phyloP scores from a whole-genome alignment of 2,797 vertebrate genomes.

The Hippoglossus hippoglossus region DNA sequence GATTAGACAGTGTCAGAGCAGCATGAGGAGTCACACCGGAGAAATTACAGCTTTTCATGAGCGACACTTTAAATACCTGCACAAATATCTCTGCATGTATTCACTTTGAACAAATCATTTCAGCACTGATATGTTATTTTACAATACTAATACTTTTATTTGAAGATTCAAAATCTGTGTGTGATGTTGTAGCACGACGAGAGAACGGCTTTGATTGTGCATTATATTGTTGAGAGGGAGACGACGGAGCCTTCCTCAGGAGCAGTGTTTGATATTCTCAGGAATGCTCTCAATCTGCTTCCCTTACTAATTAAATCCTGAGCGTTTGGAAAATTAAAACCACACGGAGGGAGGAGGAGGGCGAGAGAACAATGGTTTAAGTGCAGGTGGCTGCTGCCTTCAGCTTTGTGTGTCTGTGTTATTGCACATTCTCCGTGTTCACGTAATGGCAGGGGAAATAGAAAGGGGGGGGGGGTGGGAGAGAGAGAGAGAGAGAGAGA shows the following conservation, averaged over 20 bases:
- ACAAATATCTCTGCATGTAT: not conserved
- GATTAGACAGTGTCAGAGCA: not conserved
- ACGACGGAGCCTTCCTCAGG: constrained; percentile 51
- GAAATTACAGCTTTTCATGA: not conserved
- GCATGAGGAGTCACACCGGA: not conserved
- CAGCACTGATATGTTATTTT: not conserved
- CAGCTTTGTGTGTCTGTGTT: constrained; percentile 36
- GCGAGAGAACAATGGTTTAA: constrained; percentile 50
- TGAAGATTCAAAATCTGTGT: not conserved
- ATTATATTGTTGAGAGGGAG: constrained; percentile 21
- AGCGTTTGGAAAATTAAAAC: constrained; percentile 68
- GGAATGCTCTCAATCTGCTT: constrained; percentile 67
- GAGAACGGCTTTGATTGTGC: constrained; percentile 1
- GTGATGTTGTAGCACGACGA: not conserved
- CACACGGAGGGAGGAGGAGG: constrained; percentile 23
- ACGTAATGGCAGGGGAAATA: constrained; percentile 33
- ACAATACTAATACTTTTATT: too few relatives aligned
- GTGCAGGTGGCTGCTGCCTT: constrained; percentile 56
- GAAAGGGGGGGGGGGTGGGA: constrained; percentile 13
- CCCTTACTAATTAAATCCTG: constrained; percentile 72
- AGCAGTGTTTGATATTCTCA: constrained; percentile 57
- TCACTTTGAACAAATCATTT: not conserved
- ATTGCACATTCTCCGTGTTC: constrained; percentile 25
- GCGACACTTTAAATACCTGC: constrained; percentile 19
- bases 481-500: constrained; percentile 5